Conservation (phyloP, 2,888 invertebrate species). For the Hyposoter didymator region DNA sequence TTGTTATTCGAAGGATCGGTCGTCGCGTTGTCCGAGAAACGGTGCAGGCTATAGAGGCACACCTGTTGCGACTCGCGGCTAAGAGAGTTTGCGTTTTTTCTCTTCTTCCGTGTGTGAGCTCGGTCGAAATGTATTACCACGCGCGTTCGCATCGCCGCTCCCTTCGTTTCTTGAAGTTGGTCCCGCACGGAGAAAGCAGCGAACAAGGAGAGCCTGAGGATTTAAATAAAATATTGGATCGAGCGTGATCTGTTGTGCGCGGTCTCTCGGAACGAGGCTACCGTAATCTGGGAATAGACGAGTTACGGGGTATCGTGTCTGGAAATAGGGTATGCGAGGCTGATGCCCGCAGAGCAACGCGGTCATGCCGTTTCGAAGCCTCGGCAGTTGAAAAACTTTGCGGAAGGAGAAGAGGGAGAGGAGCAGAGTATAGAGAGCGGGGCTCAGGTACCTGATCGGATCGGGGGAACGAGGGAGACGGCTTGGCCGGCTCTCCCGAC, state of each 20-base stretch:
- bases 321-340: conserved; percentile 3
- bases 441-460: conserved; percentile 22
- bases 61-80: conserved; percentile 9
- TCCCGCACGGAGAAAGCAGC: conserved; percentile 7
- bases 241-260: background rate
- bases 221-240: background rate
- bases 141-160: background rate
- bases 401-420: background rate
- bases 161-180: too few relatives aligned
- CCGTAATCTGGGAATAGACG: background rate
- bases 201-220: background rate
- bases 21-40: background rate
- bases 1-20: background rate
- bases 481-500: conserved; percentile 60
- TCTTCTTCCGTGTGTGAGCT: conserved; percentile 3
- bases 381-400: background rate
- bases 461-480: conserved; percentile 19
- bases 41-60: background rate
- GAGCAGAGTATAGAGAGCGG: background rate
- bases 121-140: background rate
- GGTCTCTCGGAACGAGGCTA: background rate
- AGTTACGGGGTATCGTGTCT: background rate
- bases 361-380: background rate
- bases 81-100: background rate
- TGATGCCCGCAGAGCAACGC: background rate